Conservation (phyloP, 2,888 invertebrate species). For the Choristoneura rosaceana region DNA sequence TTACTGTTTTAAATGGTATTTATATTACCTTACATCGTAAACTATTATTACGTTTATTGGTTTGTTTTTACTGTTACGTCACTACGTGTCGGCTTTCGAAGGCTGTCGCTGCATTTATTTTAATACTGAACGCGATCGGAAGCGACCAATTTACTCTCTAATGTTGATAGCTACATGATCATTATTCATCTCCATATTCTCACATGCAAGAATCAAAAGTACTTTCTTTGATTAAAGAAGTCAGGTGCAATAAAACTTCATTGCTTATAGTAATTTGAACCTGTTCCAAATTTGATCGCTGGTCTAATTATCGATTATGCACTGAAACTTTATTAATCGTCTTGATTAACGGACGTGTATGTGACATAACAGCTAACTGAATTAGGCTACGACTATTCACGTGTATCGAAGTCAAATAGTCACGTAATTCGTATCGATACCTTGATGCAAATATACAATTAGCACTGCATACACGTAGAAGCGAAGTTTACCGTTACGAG, state of each 20-base stretch:
- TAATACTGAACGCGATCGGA: slow-evolving; percentile 53
- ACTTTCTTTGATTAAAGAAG: slow-evolving; percentile 32
- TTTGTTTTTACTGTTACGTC: slow-evolving; percentile 38
- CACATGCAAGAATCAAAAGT: slow-evolving; percentile 16
- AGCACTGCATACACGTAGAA: slow-evolving; percentile 48
- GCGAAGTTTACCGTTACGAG: slow-evolving; percentile 51
- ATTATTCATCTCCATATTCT: slow-evolving; percentile 33
- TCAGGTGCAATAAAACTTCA: slow-evolving; percentile 9
- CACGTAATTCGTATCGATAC: slow-evolving; percentile 49
- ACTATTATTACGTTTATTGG: slow-evolving; percentile 5
- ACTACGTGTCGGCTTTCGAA: slow-evolving; percentile 54
- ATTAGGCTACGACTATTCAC: slow-evolving; percentile 22
- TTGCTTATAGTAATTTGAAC: slow-evolving; percentile 22
- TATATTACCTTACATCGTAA: slow-evolving; percentile 18
- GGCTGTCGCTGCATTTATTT: slow-evolving; percentile 51
- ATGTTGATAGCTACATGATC: slow-evolving; percentile 44
- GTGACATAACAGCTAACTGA: slow-evolving; percentile 39
- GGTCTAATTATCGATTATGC: slow-evolving; percentile 36
- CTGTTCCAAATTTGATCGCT: slow-evolving; percentile 31
- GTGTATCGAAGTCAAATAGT: slow-evolving; percentile 47
- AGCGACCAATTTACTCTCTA: slow-evolving; percentile 52
- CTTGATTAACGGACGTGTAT: slow-evolving; percentile 32
- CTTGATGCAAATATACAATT: slow-evolving; percentile 42
- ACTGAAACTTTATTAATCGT: slow-evolving; percentile 16
- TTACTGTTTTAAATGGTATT: slow-evolving; percentile 19